A percentile compares a stretch with the other conserved stretches of the same genome.
phyloP scores from a whole-genome alignment of 2,797 vertebrate genomes.

The Takifugu ocellatus region DNA sequence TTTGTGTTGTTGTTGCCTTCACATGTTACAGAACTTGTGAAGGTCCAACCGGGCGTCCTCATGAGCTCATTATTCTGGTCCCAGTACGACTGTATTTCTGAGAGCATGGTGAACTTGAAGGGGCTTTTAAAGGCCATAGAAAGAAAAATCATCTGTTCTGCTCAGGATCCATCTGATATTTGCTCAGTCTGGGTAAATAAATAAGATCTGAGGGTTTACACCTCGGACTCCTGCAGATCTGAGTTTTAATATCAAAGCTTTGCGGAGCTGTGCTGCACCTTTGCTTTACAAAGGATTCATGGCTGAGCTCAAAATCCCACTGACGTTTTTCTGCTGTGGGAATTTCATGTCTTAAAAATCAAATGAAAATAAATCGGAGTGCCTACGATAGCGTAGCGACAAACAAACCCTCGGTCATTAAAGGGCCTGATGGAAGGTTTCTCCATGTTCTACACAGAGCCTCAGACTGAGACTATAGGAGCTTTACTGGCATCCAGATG shows the following conservation, averaged over 20 bases:
- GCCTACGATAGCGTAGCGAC: too few species aligned
- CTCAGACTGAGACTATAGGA: constrained; percentile 3
- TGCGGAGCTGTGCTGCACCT: constrained; percentile 4
- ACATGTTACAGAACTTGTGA: constrained; percentile 9
- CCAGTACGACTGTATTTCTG: too few species aligned
- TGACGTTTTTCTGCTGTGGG: background rate
- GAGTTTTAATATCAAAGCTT: constrained; percentile 45
- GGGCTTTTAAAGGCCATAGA: background rate
- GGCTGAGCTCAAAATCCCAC: too few species aligned
- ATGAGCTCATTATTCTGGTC: too few species aligned
- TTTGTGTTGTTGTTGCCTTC: constrained; percentile 26
- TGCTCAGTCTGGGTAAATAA: constrained; percentile 23
- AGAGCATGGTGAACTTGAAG: too few species aligned
- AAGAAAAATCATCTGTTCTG: too few species aligned
- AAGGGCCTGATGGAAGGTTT: constrained; percentile 15
- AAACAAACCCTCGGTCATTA: constrained; percentile 1
- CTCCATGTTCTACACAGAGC: background rate
- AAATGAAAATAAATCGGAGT: constrained; percentile 28
- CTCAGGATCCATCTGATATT: background rate
- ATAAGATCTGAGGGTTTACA: constrained; percentile 15
- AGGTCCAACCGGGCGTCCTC: too few species aligned
- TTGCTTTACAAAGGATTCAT: constrained; percentile 22
- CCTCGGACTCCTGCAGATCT: constrained; percentile 31
- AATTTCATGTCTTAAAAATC: constrained; percentile 6
- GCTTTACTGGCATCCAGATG: constrained; percentile 43